phyloP scores from a whole-genome alignment of 92 coral and sea anemone genomes.

The Scolanthus callimorphus region DNA sequence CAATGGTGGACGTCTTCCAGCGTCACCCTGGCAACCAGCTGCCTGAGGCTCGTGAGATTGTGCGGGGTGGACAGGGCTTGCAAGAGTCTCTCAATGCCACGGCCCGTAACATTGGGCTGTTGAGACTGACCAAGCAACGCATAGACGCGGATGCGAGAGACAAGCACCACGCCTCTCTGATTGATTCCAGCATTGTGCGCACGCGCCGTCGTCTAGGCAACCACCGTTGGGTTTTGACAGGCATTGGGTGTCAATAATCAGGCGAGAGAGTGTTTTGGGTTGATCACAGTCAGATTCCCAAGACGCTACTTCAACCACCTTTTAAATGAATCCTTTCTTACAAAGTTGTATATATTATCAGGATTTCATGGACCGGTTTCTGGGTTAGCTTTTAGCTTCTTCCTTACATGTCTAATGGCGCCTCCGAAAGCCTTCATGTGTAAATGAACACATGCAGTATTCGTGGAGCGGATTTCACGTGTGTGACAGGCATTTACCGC shows the following conservation, averaged over 20 bases:
- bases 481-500: too few species aligned
- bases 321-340: too few species aligned
- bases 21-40: constrained; percentile 99
- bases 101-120: constrained; percentile 89
- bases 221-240: constrained; percentile 92
- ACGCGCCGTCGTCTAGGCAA: constrained; percentile 83
- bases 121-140: constrained; percentile 76
- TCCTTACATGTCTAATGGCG: too few species aligned
- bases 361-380: too few species aligned
- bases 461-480: too few species aligned
- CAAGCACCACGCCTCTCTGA: constrained; percentile 74
- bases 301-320: too few species aligned
- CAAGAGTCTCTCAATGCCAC: constrained; percentile 94
- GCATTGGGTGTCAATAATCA: constrained; percentile 69
- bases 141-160: constrained; percentile 93
- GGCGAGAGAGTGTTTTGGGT: too few species aligned
- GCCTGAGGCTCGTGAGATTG: constrained; percentile 93
- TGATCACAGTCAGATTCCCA: too few species aligned
- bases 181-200: constrained; percentile 87
- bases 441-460: too few species aligned
- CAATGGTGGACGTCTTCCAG: constrained; percentile 77
- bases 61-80: constrained; percentile 80
- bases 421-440: too few species aligned
- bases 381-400: too few species aligned
- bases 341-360: too few species aligned